Base-by-base conservation (phyloP, 2,888 invertebrate species). In the Acrobasis suavella region DNA sequence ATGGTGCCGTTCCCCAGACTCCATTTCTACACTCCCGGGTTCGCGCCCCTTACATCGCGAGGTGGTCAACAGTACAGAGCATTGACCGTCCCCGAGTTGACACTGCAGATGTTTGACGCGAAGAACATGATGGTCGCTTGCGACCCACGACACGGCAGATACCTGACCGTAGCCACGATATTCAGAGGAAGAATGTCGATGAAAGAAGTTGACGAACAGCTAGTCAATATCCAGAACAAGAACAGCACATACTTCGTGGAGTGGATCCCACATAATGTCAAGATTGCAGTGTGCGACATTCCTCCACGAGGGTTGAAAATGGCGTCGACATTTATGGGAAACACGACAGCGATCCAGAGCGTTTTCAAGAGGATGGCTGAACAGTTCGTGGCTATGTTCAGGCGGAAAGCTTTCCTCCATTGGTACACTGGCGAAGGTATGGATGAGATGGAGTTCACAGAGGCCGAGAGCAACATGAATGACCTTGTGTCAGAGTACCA, bases 371-470 rank as follows among this genome's bases (percentile, higher is more conserved):
- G 97, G 83, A 95, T 97, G 73, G 95, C 95, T 17, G 96, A 96
- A 80, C 97, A 97, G 85, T 97, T 97, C 81, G 95, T 96, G 62
- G 96, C 97, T 75, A 98, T 98, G 98, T 98, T 98, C 94, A 94
- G 98, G 77, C 95, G 98, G 78, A 98, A 97, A 93, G 98, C 98
- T 79, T 98, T 98, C 95, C 94, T 98, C 76, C 98, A 98, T 93
- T 98, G 98, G 98, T 98, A 97, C 90, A 97, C 97, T 49, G 97
- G 97, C 63, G 97, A 97, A 83, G 97, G 97, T 71, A 97, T 97
- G 97, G 97, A 97, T 78, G 97, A 97, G 82, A 96, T 96, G 96
- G 97, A 97, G 87, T 97, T 97, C 92, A 96, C 97, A 1, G 97
- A 97, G 87, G 97, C 97, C 0, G 97, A 97, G 83, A 96, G 96